Evolutionary conservation across 2,113 vertebrate genomes (phyloP), one percentile per base, ranked within the genome.

Genomic region (Urocynchramus pylzowi): DNA sequence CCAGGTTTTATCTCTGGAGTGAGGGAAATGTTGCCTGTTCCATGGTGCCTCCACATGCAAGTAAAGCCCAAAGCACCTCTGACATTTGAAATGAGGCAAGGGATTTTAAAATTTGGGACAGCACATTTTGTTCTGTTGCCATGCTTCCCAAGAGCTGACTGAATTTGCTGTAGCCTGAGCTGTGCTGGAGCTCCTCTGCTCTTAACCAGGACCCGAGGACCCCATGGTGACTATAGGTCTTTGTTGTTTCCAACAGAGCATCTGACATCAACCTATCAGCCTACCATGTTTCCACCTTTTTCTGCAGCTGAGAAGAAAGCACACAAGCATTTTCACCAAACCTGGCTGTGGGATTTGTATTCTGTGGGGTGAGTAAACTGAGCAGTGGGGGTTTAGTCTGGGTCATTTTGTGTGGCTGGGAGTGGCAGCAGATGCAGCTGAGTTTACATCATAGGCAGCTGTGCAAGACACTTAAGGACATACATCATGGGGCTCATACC

Each of bases 321-420:
- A 21, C 97, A 98, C 37, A 98, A 95, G 11, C 98, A 97, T 84
- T 98, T 99, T 42, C 98, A 98, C 2, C 97, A 98, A 94, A 99
- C 99, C 3, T 99, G 98, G 99, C 96, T 99, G 47, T 99, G 98
- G 98, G 94, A 98, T 68, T 96, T 99, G 24, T 91, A 98, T 88
- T 97, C 98, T 70, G 74, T 98, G 23, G 98, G 98, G 99, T 99
- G 77, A 98, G 98, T 94, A 89, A 83, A n/a, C 33, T 39, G 31
- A n/a, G 37, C 44, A 33, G 14, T 15, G 31, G 4, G 5, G 5
- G 4, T n/a, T 83, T 75, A 50, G 23, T 47, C 47, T 87, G 73
- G 13, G 37, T 75, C 37, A 16, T 52, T 91, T 78, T 75, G 17
- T 44, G 37, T 78, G 54, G 44, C 30, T 7, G 9, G 50, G 60